Conservation (phyloP, 2,797 vertebrate genomes). For the Coreius guichenoti region DNA sequence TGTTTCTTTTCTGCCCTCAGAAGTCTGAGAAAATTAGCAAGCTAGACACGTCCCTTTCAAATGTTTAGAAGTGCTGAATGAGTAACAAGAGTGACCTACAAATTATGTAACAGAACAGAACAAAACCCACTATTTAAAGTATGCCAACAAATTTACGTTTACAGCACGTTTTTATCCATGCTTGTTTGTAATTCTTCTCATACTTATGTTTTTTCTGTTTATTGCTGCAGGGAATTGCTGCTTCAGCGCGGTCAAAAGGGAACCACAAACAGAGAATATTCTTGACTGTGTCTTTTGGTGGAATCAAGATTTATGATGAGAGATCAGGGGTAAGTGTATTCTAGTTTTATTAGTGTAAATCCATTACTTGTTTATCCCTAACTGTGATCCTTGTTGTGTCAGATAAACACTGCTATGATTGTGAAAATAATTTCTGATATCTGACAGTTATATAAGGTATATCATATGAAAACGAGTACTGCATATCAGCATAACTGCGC, state of each 20-base stretch:
- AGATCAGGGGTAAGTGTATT: slow-evolving; percentile 87
- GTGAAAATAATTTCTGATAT: not conserved
- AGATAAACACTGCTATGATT: not conserved
- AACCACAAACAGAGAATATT: slow-evolving; percentile 98
- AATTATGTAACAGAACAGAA: not conserved
- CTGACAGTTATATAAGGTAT: not conserved
- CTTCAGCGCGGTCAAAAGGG: slow-evolving; percentile 94
- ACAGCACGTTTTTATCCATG: not conserved
- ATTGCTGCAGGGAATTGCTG: slow-evolving; percentile 89
- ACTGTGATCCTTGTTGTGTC: not conserved
- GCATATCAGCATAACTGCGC: not conserved
- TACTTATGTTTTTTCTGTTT: slow-evolving; percentile 9
- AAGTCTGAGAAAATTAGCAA: slow-evolving; percentile 29
- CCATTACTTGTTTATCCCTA: not conserved
- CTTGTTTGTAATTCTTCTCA: slow-evolving; percentile 35
- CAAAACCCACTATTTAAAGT: not conserved
- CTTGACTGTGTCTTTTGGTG: slow-evolving; percentile 96
- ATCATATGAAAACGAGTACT: not conserved
- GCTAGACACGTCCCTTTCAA: not conserved
- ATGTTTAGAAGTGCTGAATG: not conserved
- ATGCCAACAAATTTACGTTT: not conserved
- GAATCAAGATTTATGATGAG: slow-evolving; percentile 99
- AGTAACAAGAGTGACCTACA: not conserved
- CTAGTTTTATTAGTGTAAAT: not conserved
- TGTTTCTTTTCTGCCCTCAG: slow-evolving; percentile 13